These are phyloP conservation scores for Oreotragus oreotragus DNA, from an alignment of 2,113 vertebrate species.

Conservation along the genomic window DNA sequence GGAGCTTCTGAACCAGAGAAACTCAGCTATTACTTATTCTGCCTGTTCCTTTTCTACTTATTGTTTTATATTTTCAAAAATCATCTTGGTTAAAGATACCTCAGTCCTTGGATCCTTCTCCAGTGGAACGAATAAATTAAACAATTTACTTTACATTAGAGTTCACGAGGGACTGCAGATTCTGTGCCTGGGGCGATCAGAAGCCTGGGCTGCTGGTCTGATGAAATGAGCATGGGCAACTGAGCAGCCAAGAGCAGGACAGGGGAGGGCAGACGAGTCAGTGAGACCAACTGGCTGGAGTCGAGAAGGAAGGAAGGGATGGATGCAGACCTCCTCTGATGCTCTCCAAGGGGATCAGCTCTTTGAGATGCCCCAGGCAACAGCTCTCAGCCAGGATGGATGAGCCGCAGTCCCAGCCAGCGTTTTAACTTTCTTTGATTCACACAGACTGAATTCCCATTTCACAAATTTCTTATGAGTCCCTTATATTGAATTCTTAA, in stretches of 20 bases:
- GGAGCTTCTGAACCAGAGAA: not conserved
- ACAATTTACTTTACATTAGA: slow-evolving; percentile 2
- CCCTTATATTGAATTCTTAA: not conserved
- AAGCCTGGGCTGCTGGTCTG: not conserved
- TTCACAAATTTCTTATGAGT: not conserved
- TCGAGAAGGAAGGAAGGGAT: not conserved
- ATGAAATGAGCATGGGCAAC: not conserved
- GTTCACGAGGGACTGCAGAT: not conserved
- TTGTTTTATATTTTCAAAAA: slow-evolving; percentile 20
- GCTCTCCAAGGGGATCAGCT: not conserved
- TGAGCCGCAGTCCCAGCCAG: not conserved
- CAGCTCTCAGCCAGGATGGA: not conserved
- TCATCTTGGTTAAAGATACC: not conserved
- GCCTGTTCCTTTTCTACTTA: not conserved
- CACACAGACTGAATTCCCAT: not conserved
- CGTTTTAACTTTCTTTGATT: not conserved
- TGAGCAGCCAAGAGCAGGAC: not conserved
- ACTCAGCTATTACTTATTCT: not conserved
- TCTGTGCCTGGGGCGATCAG: not conserved
- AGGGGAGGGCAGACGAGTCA: not conserved
- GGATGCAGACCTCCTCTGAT: not conserved
- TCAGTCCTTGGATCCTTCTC: slow-evolving; percentile 10
- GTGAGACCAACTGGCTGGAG: not conserved
- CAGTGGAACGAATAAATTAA: not conserved
- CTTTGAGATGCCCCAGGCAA: not conserved